Conservation (phyloP, 2,113 vertebrate species). For the Mastomys coucha region DNA sequence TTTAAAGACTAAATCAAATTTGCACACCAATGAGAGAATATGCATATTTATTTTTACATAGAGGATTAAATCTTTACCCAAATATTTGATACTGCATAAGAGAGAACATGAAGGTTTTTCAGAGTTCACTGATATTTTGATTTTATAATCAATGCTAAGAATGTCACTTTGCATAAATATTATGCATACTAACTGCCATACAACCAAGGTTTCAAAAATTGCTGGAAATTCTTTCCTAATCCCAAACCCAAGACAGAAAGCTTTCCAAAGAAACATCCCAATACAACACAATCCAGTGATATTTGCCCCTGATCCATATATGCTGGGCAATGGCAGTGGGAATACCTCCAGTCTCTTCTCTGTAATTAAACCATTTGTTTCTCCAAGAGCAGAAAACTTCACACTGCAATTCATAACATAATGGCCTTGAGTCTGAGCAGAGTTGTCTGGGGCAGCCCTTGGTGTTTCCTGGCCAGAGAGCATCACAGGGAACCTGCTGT, state of each 20-base stretch:
- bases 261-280: background rate
- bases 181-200: background rate
- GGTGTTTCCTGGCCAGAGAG: background rate
- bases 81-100: background rate
- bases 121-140: background rate
- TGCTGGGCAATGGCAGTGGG: background rate
- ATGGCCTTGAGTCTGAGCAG: background rate
- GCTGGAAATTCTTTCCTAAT: background rate
- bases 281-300: background rate
- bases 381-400: background rate
- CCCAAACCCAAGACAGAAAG: background rate
- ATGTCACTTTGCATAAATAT: background rate
- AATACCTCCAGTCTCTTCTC: background rate
- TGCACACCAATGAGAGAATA: background rate
- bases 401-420: background rate
- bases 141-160: background rate
- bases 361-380: background rate
- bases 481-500: background rate
- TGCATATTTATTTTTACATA: background rate
- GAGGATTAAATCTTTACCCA: background rate
- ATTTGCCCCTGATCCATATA: background rate
- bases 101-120: background rate
- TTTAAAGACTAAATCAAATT: background rate
- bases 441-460: background rate
- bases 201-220: background rate